phyloP scores from a whole-genome alignment of 1,140 invertebrate genomes.

The Aphis gossypii region DNA sequence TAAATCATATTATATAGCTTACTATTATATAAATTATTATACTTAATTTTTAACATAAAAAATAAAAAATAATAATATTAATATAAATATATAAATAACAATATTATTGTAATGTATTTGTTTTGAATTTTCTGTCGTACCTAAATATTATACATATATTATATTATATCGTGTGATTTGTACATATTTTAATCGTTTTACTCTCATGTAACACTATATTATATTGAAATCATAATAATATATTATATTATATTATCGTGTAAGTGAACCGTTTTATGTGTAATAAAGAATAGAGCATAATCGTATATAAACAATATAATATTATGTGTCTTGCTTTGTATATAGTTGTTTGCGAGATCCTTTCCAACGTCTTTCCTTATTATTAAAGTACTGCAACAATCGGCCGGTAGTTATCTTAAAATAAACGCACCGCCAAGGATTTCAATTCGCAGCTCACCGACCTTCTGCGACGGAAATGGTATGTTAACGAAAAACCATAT shows the following conservation, averaged over 20 bases:
- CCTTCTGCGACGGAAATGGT: too few species aligned
- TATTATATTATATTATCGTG: background rate
- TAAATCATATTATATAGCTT: background rate
- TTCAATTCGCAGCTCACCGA: too few species aligned
- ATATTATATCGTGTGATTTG: conserved; percentile 29
- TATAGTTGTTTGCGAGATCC: background rate
- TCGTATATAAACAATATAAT: background rate
- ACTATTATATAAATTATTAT: conserved; percentile 3
- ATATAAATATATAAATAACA: background rate
- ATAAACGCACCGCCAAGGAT: background rate
- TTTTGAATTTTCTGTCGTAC: conserved; percentile 27
- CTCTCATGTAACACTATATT: conserved; percentile 1
- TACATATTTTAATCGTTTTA: conserved; percentile 31
- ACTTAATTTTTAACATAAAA: conserved; percentile 13
- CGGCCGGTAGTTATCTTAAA: background rate
- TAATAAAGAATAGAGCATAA: conserved; percentile 15
- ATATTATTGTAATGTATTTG: background rate
- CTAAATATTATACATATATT: background rate
- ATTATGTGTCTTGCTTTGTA: background rate
- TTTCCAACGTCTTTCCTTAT: background rate
- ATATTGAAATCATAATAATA: conserved; percentile 8
- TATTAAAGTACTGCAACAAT: background rate
- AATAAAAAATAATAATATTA: background rate
- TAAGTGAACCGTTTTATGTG: background rate
- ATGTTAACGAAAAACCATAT: too few species aligned